Evolutionary conservation across 2,113 vertebrate genomes (phyloP).

Genomic region (Platysternon megacephalum): DNA sequence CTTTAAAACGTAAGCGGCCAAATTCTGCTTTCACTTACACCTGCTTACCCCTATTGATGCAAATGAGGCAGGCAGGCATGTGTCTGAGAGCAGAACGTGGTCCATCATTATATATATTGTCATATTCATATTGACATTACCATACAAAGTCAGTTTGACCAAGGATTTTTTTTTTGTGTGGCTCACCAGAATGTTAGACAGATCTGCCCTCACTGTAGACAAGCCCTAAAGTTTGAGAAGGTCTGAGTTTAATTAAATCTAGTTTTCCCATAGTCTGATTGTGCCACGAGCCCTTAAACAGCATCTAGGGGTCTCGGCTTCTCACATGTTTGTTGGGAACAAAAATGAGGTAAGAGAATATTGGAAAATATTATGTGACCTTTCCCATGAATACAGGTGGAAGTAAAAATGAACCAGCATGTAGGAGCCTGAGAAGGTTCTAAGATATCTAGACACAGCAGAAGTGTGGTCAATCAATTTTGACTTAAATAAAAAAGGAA

Average conservation of each 20-base stretch:
- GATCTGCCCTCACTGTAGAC: not conserved
- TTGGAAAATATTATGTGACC: no score
- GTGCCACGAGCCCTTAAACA: not conserved
- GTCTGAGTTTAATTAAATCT: not conserved
- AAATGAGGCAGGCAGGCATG: fast-evolving
- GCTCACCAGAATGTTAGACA: not conserved
- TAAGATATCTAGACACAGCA: not conserved
- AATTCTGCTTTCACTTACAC: not conserved
- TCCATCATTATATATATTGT: not conserved
- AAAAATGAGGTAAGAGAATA: not conserved
- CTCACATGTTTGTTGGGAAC: not conserved
- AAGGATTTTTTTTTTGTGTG: not conserved
- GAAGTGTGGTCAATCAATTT: not conserved
- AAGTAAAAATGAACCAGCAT: not conserved
- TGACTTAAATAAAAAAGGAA: not conserved
- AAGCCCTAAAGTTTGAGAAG: not conserved
- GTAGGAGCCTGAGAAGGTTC: not conserved
- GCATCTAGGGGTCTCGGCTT: not conserved
- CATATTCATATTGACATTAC: not conserved
- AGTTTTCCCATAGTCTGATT: not conserved
- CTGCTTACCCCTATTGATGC: not conserved
- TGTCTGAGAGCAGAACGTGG: not conserved
- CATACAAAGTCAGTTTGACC: not conserved
- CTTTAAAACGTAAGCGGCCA: not conserved
- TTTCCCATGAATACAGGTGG: not conserved